phyloP scores from a whole-genome alignment of 2,888 invertebrate species.

The Limenitis camilla region DNA sequence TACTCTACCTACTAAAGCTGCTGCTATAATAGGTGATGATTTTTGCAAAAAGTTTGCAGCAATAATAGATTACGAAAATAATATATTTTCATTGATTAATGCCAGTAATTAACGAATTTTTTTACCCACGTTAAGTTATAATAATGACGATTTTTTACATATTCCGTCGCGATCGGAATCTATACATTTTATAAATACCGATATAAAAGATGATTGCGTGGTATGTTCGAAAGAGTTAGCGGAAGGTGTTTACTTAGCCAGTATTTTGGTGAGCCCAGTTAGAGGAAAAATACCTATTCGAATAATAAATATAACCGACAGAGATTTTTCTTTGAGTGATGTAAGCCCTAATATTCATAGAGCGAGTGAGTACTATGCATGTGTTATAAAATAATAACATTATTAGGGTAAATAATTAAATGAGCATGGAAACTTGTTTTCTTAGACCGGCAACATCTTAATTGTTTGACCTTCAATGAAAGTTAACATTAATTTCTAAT shows the following conservation, averaged over 20 bases:
- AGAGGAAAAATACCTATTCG: no score
- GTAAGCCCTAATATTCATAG: conserved; percentile 6
- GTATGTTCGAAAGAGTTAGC: conserved; percentile 16
- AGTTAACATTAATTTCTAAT: no score
- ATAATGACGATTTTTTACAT: not conserved
- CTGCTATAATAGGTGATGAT: conserved; percentile 3
- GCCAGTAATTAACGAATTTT: no score
- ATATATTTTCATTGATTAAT: conserved; percentile 4
- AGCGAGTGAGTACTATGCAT: conserved; percentile 7
- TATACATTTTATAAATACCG: conserved; percentile 15
- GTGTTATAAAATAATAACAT: no score
- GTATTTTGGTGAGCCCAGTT: conserved; percentile 9
- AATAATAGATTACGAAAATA: conserved; percentile 2
- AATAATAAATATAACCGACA: no score
- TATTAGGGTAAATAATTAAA: no score
- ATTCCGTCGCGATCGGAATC: conserved; percentile 16
- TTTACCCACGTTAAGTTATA: conserved; percentile 6
- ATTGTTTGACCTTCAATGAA: no score
- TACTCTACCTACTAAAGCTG: not conserved
- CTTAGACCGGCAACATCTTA: no score
- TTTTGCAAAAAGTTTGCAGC: conserved; percentile 16
- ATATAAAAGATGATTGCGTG: conserved; percentile 13
- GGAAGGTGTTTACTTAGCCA: conserved; percentile 13
- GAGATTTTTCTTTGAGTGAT: no score
- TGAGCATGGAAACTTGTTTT: no score